Evolutionary conservation across 2,888 invertebrate species (phyloP), one percentile per base, ranked within the genome.

Genomic region (Carterocephalus palaemon): DNA sequence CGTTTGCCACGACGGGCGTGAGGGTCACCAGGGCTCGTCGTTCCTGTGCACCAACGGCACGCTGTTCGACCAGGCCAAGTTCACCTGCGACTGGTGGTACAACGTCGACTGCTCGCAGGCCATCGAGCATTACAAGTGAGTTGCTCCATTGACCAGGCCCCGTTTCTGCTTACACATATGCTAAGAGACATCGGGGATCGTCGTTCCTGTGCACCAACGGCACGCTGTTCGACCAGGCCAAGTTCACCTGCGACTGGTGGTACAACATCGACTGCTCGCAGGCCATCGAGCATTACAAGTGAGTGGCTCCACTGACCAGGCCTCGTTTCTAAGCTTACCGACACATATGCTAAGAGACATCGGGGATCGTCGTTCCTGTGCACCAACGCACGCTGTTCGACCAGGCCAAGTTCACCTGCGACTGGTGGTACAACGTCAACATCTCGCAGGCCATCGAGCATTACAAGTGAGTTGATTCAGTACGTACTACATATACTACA

Each of bases 341-440:
- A 29, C 46, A 20, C 8, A 10, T 10, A 10, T 28, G 10, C 4
- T 10, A 26, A 10, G 3, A 1, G 9, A 10, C 24, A 9, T n/a
- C 93, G 94, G 62, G 95, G 95, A 0, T 93, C 95, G 0, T 89
- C 92, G 0, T 95, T 95, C 78, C 89, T 95, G 2, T 95, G 95
- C 76, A 92, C 94, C 37, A 95, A 95, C 62, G 95, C 1, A 95
- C 95, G 0, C 84, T 95, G 48, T 95, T 95, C 77, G 94, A 94
- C 77, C 95, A 95, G 66, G 90, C 91, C 51, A 92, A 95, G 67
- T 95, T 95, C 60, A 90, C 93, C 1, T 95, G 95, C 60, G 95
- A 95, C 70, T 95, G 95, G 95, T 95, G 95, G 95, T 95, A 95
- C 87, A 95, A 95, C 69, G 95, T 95, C 0, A 92, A 95, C 65